phyloP scores from a whole-genome alignment of 1,140 invertebrate species.

The Helicoverpa zea region DNA sequence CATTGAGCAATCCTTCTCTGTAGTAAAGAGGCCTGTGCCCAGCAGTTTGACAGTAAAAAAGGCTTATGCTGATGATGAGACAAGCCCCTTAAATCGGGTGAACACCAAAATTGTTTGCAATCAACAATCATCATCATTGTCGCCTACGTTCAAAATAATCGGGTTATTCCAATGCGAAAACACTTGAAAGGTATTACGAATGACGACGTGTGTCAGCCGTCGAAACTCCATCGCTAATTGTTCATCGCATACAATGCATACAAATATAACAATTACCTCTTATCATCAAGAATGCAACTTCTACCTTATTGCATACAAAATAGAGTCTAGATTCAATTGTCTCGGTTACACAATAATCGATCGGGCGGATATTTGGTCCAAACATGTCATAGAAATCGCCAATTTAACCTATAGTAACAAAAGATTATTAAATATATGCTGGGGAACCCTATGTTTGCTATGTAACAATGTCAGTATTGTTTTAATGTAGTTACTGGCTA shows the following conservation, averaged over 20 bases:
- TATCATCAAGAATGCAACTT: neutral
- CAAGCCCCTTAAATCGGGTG: neutral
- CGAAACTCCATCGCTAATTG: slow-evolving; percentile 37
- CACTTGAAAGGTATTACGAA: neutral
- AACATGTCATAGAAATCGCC: slow-evolving; percentile 23
- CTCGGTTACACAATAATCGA: neutral
- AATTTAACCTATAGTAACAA: slow-evolving; percentile 12
- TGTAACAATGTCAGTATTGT: slow-evolving; percentile 28
- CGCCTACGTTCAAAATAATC: slow-evolving; percentile 20
- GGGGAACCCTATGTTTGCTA: neutral
- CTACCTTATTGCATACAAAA: neutral
- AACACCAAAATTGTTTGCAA: slow-evolving; percentile 15
- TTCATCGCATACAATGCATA: slow-evolving; percentile 14
- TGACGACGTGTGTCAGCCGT: slow-evolving; percentile 1
- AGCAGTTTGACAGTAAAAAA: too few relatives aligned
- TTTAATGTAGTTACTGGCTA: neutral
- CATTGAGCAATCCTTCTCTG: too few relatives aligned
- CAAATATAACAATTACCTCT: slow-evolving; percentile 24
- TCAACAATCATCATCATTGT: neutral
- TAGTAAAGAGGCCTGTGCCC: too few relatives aligned
- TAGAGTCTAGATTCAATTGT: neutral
- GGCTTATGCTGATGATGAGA: too few relatives aligned
- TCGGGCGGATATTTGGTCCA: slow-evolving; percentile 6
- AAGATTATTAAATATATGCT: slow-evolving; percentile 13
- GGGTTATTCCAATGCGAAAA: slow-evolving; percentile 23